phyloP scores from a whole-genome alignment of 2,888 invertebrate species.

The Aelia acuminata region DNA sequence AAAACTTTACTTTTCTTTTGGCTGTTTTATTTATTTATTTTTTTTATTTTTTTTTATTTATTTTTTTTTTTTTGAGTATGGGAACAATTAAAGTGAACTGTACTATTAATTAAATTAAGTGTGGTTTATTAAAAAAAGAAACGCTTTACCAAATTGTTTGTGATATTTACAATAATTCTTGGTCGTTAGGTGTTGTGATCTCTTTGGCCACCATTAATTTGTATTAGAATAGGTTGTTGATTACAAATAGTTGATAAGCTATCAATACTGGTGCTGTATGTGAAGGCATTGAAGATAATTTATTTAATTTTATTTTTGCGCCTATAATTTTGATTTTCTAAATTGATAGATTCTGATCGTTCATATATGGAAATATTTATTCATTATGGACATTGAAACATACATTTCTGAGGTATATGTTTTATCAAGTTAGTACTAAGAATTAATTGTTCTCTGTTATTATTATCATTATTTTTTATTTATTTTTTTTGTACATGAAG shows the following conservation, averaged over 20 bases:
- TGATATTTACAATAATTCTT: not conserved
- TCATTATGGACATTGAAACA: slow-evolving; percentile 34
- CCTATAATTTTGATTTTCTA: not conserved
- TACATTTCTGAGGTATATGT: slow-evolving; percentile 50
- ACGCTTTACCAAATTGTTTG: no score
- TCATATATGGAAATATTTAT: not conserved
- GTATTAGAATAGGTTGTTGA: not conserved
- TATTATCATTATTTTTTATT: not conserved
- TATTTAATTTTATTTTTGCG: not conserved
- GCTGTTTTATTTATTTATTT: no score
- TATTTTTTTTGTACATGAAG: not conserved
- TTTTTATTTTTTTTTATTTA: no score
- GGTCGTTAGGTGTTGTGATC: not conserved
- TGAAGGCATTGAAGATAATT: not conserved
- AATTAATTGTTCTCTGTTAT: not conserved
- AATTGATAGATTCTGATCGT: not conserved
- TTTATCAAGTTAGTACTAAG: not conserved
- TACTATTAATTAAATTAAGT: no score
- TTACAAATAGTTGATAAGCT: slow-evolving; percentile 9
- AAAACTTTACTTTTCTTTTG: no score
- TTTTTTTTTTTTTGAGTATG: no score
- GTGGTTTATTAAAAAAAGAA: no score
- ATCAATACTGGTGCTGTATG: not conserved
- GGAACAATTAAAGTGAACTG: no score
- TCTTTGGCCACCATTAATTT: not conserved